A percentile compares a stretch with the other conserved stretches of the same genome.
Conservation (phyloP, 2,113 vertebrate species). For the Orthonyx spaldingii region DNA sequence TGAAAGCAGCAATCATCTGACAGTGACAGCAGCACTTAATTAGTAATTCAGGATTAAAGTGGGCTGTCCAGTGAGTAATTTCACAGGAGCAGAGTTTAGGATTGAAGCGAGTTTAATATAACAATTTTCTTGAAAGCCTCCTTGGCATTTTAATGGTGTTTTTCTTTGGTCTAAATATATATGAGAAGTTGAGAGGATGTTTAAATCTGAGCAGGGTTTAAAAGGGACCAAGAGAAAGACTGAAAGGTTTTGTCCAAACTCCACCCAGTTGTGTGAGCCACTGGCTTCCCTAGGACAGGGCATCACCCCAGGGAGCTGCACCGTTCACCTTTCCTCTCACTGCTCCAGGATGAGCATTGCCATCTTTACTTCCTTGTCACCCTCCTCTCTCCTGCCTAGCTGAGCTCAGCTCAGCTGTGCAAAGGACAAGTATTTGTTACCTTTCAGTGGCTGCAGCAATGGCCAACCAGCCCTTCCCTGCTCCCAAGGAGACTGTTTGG, state of each 20-base stretch:
- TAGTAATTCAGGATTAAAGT: background rate
- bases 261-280: background rate
- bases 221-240: background rate
- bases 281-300: background rate
- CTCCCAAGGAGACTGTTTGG: background rate
- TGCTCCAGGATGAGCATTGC: background rate
- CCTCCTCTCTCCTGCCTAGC: background rate
- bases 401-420: background rate
- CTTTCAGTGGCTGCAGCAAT: background rate
- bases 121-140: conserved; percentile 13
- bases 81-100: conserved; percentile 15
- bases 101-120: background rate
- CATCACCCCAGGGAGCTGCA: background rate
- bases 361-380: background rate
- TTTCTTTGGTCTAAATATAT: conserved; percentile 16
- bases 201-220: background rate
- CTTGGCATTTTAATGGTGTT: conserved; percentile 27
- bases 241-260: background rate
- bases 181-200: background rate
- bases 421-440: background rate
- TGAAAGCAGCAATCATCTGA: background rate
- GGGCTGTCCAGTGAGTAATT: background rate
- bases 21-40: background rate
- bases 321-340: background rate
- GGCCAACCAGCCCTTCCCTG: background rate